A percentile compares a stretch with the other conserved stretches of the same genome.
Conservation (phyloP, 2,888 invertebrate species). For the Polylopha cassiicola region DNA sequence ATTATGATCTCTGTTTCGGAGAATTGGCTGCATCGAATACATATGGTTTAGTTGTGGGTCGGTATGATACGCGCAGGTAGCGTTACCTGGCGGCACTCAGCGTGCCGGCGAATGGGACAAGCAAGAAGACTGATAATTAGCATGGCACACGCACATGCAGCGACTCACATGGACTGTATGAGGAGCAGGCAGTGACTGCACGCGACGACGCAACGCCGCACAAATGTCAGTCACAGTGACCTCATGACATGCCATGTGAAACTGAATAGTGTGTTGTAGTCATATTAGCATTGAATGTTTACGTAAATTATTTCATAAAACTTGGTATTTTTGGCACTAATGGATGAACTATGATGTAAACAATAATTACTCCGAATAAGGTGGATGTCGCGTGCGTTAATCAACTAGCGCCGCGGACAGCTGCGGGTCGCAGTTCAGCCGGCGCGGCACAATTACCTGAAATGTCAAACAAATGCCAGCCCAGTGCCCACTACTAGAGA, state of each 20-base stretch:
- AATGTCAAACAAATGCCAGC: constrained; percentile 6
- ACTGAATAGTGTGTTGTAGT: too few relatives aligned
- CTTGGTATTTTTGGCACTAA: too few relatives aligned
- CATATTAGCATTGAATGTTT: too few relatives aligned
- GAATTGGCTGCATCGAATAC: not conserved
- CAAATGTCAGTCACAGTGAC: too few relatives aligned
- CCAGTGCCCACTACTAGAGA: constrained; percentile 9
- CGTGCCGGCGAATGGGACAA: constrained; percentile 1
- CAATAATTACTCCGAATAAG: not conserved
- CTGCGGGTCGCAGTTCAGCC: constrained; percentile 21
- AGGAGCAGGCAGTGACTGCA: too few relatives aligned
- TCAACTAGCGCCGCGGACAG: constrained; percentile 2
- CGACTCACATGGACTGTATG: too few relatives aligned
- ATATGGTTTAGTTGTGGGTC: constrained; percentile 15
- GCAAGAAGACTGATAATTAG: too few relatives aligned
- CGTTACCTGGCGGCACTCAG: constrained; percentile 12
- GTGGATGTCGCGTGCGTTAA: too few relatives aligned
- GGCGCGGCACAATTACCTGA: constrained; percentile 17
- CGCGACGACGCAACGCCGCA: too few relatives aligned
- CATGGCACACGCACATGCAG: constrained; percentile 8
- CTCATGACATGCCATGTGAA: too few relatives aligned
- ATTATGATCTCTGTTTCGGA: not conserved
- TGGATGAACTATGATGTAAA: not conserved
- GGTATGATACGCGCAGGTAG: constrained; percentile 18
- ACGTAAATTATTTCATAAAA: too few relatives aligned